Conservation (phyloP, 64 coral and sea anemone species). For the Platygyra sinensis region DNA sequence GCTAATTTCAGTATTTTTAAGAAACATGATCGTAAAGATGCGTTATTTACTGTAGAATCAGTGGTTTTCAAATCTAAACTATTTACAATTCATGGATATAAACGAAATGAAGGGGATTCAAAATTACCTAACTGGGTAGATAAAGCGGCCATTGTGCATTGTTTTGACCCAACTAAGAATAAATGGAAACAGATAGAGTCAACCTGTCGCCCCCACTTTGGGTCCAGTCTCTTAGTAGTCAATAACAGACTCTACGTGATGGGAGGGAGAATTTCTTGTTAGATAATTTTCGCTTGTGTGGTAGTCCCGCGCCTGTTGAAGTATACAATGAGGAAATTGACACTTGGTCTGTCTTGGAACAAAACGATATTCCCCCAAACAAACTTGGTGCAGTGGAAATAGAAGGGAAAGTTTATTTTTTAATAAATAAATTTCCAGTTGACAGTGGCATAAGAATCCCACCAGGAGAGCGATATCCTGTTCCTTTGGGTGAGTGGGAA, state of each 20-base stretch:
- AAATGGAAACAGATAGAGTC: neutral
- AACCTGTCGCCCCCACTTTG: neutral
- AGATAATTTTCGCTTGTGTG: no score
- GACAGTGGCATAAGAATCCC: conserved; percentile 17
- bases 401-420: conserved; percentile 2
- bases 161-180: conserved; percentile 16
- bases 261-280: neutral
- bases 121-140: neutral
- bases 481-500: conserved; percentile 20
- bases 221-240: neutral
- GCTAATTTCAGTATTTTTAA: neutral
- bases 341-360: conserved; percentile 15
- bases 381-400: conserved; percentile 20
- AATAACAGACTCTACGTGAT: conserved; percentile 8
- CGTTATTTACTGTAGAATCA: neutral
- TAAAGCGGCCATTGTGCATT: neutral
- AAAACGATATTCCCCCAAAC: conserved; percentile 39
- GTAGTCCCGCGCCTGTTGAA: conserved; percentile 5
- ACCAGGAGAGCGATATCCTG: neutral
- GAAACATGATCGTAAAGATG: neutral
- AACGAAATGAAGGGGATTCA: neutral
- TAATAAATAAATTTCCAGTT: neutral
- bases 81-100: neutral
- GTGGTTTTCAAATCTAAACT: neutral
- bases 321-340: neutral